These are phyloP conservation scores for Benitochromis conjunctus DNA, from an alignment of 2,113 vertebrate species.

Conservation along the genomic window DNA sequence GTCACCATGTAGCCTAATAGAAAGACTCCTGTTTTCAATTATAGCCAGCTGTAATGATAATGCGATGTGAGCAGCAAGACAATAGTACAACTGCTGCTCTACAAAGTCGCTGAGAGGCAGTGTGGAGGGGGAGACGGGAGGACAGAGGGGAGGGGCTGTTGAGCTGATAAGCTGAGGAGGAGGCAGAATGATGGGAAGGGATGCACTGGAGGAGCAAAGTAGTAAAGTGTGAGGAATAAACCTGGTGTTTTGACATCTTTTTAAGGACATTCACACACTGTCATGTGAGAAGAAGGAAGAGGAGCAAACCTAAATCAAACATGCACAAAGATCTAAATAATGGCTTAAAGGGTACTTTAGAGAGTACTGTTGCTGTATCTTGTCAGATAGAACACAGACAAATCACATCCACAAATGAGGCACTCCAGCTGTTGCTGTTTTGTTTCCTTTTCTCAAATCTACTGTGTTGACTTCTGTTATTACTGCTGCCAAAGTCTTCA, in stretches of 20 bases:
- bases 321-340: slow-evolving; percentile 30
- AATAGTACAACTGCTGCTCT: slow-evolving; percentile 61
- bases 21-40: slow-evolving; percentile 85
- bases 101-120: neutral
- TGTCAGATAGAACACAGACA: neutral
- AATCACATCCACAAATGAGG: slow-evolving; percentile 38
- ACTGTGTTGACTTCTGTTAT: slow-evolving; percentile 13
- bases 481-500: slow-evolving; percentile 27
- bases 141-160: slow-evolving; percentile 25
- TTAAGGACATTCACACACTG: slow-evolving; percentile 44
- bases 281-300: slow-evolving; percentile 3
- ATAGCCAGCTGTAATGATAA: slow-evolving; percentile 79
- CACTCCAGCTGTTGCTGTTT: slow-evolving; percentile 15
- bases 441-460: slow-evolving; percentile 31
- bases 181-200: neutral
- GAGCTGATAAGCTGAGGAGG: neutral
- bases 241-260: slow-evolving; percentile 50
- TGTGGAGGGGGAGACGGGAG: neutral
- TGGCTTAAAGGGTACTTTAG: slow-evolving; percentile 10
- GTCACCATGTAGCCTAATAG: slow-evolving; percentile 77
- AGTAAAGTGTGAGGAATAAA: slow-evolving; percentile 63
- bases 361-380: slow-evolving; percentile 12
- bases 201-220: neutral
- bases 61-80: slow-evolving; percentile 64
- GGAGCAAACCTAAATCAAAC: slow-evolving; percentile 27